Percentiles rank a stretch among this genome's conserved stretches.
Conservation (phyloP, 2,113 vertebrate genomes). For the Sebastes schlegelii region DNA sequence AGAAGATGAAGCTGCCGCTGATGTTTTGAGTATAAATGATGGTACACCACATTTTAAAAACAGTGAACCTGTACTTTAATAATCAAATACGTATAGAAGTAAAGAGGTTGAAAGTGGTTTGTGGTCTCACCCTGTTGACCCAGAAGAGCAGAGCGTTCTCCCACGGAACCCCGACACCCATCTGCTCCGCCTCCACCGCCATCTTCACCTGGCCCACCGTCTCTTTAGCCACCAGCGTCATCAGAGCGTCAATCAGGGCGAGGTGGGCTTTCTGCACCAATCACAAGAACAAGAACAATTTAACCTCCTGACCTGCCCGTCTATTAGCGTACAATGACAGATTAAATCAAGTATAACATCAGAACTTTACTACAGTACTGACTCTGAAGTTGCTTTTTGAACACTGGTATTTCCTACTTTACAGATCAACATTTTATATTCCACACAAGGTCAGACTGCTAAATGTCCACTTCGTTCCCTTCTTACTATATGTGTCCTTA, state of each 20-base stretch:
- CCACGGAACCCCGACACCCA: conserved; percentile 79
- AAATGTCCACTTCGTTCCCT: neutral
- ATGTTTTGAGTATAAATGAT: neutral
- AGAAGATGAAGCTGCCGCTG: no score
- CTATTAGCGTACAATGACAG: no score
- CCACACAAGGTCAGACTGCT: neutral
- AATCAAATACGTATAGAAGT: neutral
- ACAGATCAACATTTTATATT: no score
- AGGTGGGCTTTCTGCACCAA: conserved; percentile 86
- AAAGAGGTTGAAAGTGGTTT: neutral
- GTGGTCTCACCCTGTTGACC: conserved; percentile 89
- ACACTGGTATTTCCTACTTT: neutral
- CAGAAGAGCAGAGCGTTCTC: conserved; percentile 91
- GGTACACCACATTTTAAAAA: neutral
- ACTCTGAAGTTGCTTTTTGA: no score
- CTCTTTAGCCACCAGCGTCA: conserved; percentile 87
- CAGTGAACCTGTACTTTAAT: neutral
- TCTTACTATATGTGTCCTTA: neutral
- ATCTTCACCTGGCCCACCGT: conserved; percentile 83
- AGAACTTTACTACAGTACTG: no score
- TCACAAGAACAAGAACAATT: conserved; percentile 14
- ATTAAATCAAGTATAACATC: no score
- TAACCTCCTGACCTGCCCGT: no score
- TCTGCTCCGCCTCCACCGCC: conserved; percentile 79
- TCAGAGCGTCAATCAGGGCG: conserved; percentile 90